Percentiles rank a stretch among this genome's conserved stretches.
Evolutionary conservation across 2,113 vertebrate genomes (phyloP).

Genomic region (Oncorhynchus gorbuscha): DNA sequence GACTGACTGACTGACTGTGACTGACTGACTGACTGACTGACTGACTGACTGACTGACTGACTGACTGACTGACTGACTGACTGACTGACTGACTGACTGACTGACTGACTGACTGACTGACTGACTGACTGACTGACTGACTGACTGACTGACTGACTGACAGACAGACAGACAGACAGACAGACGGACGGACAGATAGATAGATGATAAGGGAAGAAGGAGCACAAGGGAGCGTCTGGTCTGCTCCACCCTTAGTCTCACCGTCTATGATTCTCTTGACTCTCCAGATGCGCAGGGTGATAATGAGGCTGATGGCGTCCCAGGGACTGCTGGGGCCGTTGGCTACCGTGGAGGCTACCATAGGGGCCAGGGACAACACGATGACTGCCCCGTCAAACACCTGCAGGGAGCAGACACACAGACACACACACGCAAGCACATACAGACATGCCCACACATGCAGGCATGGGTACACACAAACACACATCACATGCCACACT

Average conservation of each 20-base stretch:
- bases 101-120: too few species aligned
- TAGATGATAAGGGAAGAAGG: too few species aligned
- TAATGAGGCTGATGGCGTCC: conserved; percentile 99
- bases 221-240: background rate
- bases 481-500: background rate
- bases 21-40: too few species aligned
- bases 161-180: rapidly evolving
- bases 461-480: background rate
- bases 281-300: conserved; percentile 94
- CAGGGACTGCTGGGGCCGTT: conserved; percentile 97
- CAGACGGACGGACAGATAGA: too few species aligned
- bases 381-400: conserved; percentile 97
- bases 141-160: too few species aligned
- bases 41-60: background rate
- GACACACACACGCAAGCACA: background rate
- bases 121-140: too few species aligned
- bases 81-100: too few species aligned
- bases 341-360: conserved; percentile 98
- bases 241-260: conserved; percentile 61
- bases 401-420: conserved; percentile 58
- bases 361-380: conserved; percentile 95
- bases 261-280: conserved; percentile 97
- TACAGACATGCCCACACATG: background rate
- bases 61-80: rapidly evolving
- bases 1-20: too few species aligned